phyloP scores from a whole-genome alignment of 1,140 invertebrate species.

The Drosophila jambulina region DNA sequence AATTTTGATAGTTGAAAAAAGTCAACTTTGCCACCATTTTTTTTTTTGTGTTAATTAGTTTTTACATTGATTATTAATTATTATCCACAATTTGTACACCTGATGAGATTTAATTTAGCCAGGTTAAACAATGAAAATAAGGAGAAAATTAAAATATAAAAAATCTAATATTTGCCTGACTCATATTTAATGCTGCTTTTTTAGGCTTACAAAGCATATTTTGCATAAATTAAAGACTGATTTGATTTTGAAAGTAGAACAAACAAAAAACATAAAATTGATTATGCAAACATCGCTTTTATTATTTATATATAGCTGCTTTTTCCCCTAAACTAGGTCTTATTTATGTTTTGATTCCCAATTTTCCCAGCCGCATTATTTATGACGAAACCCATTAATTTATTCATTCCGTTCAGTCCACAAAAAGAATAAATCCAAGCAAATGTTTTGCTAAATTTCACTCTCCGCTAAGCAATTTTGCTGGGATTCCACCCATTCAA shows the following conservation, averaged over 20 bases:
- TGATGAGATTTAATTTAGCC: constrained; percentile 3
- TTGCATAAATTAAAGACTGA: constrained; percentile 23
- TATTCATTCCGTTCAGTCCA: constrained; percentile 8
- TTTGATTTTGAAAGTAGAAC: neutral
- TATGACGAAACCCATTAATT: constrained; percentile 28
- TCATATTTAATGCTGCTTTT: constrained; percentile 5
- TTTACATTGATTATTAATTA: constrained; percentile 3
- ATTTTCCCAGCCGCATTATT: constrained; percentile 16
- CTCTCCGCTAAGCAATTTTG: constrained; percentile 33
- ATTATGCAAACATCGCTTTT: constrained; percentile 15
- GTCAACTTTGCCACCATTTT: neutral
- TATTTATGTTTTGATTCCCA: constrained; percentile 27
- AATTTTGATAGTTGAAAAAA: neutral
- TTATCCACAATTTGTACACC: neutral
- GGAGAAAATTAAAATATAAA: neutral
- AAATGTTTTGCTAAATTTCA: constrained; percentile 30
- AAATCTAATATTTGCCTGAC: neutral
- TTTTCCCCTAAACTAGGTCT: constrained; percentile 11
- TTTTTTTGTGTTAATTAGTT: constrained; percentile 11
- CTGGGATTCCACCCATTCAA: constrained; percentile 31
- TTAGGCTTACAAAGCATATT: constrained; percentile 2
- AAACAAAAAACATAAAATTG: constrained; percentile 10
- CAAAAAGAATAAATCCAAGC: constrained; percentile 25
- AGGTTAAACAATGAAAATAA: constrained; percentile 3
- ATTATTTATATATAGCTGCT: neutral